These are phyloP conservation scores for Probaryconus sp. DNA, from an alignment of 1,140 invertebrate genomes.

Conservation along the genomic window DNA sequence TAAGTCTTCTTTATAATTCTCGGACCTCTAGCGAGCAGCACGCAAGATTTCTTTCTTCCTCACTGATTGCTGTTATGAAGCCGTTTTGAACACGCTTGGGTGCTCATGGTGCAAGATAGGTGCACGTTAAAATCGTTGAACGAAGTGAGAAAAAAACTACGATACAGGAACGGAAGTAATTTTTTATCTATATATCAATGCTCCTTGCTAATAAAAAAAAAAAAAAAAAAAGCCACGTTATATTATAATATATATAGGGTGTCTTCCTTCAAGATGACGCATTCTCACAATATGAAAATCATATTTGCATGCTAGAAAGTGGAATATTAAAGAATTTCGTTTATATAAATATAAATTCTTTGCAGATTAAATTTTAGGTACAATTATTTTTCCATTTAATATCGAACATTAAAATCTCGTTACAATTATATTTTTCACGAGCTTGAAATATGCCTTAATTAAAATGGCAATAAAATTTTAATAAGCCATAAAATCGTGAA, in stretches of 20 bases:
- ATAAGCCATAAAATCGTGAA: slow-evolving; percentile 19
- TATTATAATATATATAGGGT: slow-evolving; percentile 5
- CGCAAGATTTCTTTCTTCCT: slow-evolving; percentile 52
- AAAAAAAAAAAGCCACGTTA: not conserved
- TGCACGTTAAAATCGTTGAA: slow-evolving; percentile 30
- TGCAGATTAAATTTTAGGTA: not conserved
- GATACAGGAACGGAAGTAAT: slow-evolving; percentile 35
- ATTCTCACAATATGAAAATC: too few species aligned
- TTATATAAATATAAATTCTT: too few species aligned
- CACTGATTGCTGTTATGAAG: slow-evolving; percentile 48
- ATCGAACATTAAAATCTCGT: too few species aligned
- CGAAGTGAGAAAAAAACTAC: slow-evolving; percentile 32
- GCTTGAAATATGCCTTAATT: too few species aligned
- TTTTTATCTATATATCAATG: slow-evolving; percentile 53
- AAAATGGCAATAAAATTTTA: too few species aligned
- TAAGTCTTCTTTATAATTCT: slow-evolving; percentile 40
- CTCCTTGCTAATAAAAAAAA: too few species aligned
- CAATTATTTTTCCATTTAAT: too few species aligned
- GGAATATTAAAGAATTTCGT: too few species aligned
- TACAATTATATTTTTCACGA: too few species aligned
- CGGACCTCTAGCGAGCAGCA: slow-evolving; percentile 39
- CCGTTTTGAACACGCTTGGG: slow-evolving; percentile 47
- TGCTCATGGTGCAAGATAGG: slow-evolving; percentile 26
- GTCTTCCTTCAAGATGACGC: not conserved
- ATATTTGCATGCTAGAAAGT: too few species aligned